phyloP scores from a whole-genome alignment of 2,113 vertebrate genomes.

The Phalacrocorax brasilianus region DNA sequence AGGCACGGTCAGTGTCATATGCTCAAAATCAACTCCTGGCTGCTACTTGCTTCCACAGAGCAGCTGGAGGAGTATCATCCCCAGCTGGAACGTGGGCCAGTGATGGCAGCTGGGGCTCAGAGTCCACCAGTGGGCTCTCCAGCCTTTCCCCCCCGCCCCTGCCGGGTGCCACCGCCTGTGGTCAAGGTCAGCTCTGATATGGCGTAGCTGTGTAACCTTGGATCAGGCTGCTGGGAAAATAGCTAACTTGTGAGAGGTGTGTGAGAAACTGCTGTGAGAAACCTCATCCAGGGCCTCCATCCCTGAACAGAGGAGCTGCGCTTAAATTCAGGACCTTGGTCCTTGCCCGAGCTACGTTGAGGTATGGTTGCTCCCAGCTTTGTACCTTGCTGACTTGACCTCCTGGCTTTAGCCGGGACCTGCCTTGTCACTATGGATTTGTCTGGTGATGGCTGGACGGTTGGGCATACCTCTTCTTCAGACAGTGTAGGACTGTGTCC shows the following conservation, averaged over 20 bases:
- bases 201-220: not conserved
- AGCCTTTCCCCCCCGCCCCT: not conserved
- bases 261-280: not conserved
- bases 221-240: not conserved
- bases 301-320: not conserved
- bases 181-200: not conserved
- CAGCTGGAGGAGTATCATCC: not conserved
- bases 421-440: not conserved
- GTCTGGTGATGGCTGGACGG: not conserved
- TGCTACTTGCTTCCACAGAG: not conserved
- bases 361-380: not conserved
- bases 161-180: not conserved
- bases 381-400: not conserved
- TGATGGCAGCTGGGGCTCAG: rapidly evolving
- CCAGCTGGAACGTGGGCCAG: rapidly evolving
- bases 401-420: not conserved
- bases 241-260: not conserved
- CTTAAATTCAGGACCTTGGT: not conserved
- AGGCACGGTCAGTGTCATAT: rapidly evolving
- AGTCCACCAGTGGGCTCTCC: not conserved
- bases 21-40: not conserved
- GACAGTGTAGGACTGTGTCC: rapidly evolving
- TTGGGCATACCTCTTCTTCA: not conserved
- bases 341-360: not conserved
- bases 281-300: not conserved